Percentiles rank a stretch among this genome's conserved stretches.
Conservation (phyloP, 1,140 invertebrate genomes). For the Eriocheir sinensis region DNA sequence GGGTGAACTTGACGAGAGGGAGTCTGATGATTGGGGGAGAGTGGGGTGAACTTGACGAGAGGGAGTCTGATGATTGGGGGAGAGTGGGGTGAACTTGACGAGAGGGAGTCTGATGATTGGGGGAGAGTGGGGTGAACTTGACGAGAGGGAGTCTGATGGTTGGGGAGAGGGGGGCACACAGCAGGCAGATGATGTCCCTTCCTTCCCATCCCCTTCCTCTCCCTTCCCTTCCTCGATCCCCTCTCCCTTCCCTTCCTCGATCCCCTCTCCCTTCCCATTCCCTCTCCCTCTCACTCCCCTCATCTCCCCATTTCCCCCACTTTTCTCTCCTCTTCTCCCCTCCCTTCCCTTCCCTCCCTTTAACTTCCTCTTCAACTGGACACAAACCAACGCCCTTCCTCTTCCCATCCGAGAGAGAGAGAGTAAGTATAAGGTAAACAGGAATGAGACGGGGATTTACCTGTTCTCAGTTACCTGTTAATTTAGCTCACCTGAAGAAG, state of each 20-base stretch:
- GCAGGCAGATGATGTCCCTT: not conserved
- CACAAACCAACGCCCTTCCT: slow-evolving; percentile 3
- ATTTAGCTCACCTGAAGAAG: not conserved
- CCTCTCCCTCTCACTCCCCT: not conserved
- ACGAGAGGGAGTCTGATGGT: no score
- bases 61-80: no score
- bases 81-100: no score
- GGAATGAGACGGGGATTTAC: not conserved
- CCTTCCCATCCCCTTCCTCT: not conserved
- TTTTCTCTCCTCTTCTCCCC: not conserved
- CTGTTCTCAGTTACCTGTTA: not conserved
- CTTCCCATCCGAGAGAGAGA: not conserved
- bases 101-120: no score
- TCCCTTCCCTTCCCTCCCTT: not conserved
- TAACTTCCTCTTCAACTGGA: not conserved
- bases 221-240: not conserved
- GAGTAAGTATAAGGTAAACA: not conserved
- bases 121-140: no score
- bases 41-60: no score
- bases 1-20: no score
- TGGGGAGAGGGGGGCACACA: not conserved
- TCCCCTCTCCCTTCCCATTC: not conserved
- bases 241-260: not conserved
- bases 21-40: no score
- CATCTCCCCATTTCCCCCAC: not conserved